A percentile compares a stretch with the other conserved stretches of the same genome.
Conservation (phyloP, 2,113 vertebrate species). For the Peromyscus maniculatus region DNA sequence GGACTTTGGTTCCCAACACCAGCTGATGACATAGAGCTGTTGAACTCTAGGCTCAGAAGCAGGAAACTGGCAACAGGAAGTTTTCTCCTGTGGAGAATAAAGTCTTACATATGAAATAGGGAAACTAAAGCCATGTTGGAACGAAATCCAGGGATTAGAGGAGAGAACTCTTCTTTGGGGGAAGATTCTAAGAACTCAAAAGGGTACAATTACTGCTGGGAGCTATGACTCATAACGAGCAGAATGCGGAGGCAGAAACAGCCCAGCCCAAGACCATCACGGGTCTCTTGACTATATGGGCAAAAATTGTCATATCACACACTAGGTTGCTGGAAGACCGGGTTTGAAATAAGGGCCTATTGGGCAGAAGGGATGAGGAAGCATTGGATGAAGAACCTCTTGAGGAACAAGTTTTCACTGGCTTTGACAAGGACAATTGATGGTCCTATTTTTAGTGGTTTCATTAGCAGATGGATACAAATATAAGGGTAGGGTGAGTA, state of each 20-base stretch:
- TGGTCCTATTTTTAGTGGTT: background rate
- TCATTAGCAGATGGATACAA: background rate
- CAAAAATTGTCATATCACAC: background rate
- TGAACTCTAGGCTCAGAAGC: background rate
- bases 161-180: background rate
- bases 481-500: background rate
- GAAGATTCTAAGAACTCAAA: background rate
- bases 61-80: background rate
- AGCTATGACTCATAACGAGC: background rate
- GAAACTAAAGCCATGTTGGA: background rate
- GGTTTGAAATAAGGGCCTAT: background rate
- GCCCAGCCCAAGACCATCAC: background rate
- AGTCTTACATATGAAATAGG: background rate
- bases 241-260: background rate
- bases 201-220: background rate
- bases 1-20: background rate
- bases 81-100: background rate
- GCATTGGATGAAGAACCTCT: background rate
- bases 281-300: background rate
- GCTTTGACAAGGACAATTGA: background rate
- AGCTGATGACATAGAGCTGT: background rate
- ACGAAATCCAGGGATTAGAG: background rate
- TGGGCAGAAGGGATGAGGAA: background rate
- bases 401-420: background rate
- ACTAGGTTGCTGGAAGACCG: background rate